Percentiles rank a stretch among this genome's conserved stretches.
Conservation (phyloP, 2,113 vertebrate genomes). For the Ctenomys sociabilis region DNA sequence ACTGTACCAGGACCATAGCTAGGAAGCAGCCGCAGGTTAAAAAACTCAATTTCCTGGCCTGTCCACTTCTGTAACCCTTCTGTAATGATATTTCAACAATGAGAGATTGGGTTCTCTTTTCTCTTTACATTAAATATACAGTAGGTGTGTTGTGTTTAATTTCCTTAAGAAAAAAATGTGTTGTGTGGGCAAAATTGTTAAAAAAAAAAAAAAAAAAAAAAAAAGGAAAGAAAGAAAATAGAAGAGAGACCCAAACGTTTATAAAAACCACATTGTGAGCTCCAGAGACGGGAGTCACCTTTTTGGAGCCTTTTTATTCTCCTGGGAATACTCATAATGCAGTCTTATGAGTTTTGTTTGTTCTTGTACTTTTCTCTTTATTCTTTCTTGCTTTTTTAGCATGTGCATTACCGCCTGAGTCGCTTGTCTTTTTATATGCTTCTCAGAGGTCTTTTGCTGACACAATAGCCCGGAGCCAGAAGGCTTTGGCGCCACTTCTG, state of each 20-base stretch:
- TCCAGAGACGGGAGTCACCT: conserved; percentile 79
- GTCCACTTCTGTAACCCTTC: conserved; percentile 76
- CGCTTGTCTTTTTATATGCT: conserved; percentile 85
- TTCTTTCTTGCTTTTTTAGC: conserved; percentile 65
- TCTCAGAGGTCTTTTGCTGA: conserved; percentile 85
- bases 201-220: conserved; percentile 64
- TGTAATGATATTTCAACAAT: conserved; percentile 85
- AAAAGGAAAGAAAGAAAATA: conserved; percentile 51
- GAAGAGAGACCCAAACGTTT: conserved; percentile 83
- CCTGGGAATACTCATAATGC: conserved; percentile 86
- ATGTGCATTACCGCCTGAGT: conserved; percentile 81
- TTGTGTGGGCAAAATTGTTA: conserved; percentile 57
- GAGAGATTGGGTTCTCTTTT: not conserved
- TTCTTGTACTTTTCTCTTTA: conserved; percentile 47
- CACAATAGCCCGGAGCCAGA: conserved; percentile 86
- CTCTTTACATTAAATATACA: conserved; percentile 86
- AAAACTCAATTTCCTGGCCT: conserved; percentile 83
- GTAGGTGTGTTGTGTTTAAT: conserved; percentile 87
- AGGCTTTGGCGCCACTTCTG: conserved; percentile 81
- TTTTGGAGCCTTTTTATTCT: conserved; percentile 86
- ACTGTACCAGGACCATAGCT: conserved; percentile 33
- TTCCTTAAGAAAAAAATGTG: conserved; percentile 78
- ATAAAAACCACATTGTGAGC: conserved; percentile 86
- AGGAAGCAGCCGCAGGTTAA: conserved; percentile 72
- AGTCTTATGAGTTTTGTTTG: conserved; percentile 78